Evolutionary conservation across 2,797 vertebrate species (phyloP).

Genomic region (Hoplostethus atlanticus): DNA sequence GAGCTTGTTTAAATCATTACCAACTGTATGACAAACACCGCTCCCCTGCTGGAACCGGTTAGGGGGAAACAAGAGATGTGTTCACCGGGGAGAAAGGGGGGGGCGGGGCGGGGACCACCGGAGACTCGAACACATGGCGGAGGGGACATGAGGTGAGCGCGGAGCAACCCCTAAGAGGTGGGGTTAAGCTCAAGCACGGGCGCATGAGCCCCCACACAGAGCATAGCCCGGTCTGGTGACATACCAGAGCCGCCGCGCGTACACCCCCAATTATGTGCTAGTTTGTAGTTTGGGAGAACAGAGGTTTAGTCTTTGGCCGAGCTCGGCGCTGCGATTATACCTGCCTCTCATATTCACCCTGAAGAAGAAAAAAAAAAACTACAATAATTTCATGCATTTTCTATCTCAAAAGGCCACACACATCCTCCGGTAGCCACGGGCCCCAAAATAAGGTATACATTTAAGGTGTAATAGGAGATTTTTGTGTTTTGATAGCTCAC

Average conservation of each 20-base stretch:
- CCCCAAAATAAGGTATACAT: not conserved
- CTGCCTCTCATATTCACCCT: not conserved
- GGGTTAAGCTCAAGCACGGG: constrained; percentile 32
- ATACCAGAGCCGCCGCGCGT: constrained; percentile 15
- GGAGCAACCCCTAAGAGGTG: constrained; percentile 26
- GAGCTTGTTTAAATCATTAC: constrained; percentile 67
- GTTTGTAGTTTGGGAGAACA: constrained; percentile 27
- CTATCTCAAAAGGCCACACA: not conserved
- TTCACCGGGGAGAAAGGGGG: constrained; percentile 25
- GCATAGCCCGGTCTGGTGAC: constrained; percentile 23
- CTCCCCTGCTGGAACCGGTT: constrained; percentile 72
- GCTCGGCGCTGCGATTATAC: not conserved
- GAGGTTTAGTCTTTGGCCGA: not conserved
- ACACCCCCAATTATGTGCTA: constrained; percentile 11
- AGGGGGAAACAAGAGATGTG: constrained; percentile 65
- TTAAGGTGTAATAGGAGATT: not conserved
- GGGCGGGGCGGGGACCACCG: constrained; percentile 48
- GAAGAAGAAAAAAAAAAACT: not conserved
- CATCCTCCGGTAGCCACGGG: not conserved
- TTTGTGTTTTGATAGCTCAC: not conserved
- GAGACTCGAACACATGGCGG: constrained; percentile 35
- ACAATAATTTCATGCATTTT: not conserved
- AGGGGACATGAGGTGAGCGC: constrained; percentile 22
- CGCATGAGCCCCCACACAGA: constrained; percentile 35
- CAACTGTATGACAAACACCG: constrained; percentile 53